Percentiles rank a stretch among this genome's conserved stretches.
These are phyloP conservation scores for Himalopsyche kuldschensis DNA, from an alignment of 2,888 invertebrate genomes.

Conservation along the genomic window DNA sequence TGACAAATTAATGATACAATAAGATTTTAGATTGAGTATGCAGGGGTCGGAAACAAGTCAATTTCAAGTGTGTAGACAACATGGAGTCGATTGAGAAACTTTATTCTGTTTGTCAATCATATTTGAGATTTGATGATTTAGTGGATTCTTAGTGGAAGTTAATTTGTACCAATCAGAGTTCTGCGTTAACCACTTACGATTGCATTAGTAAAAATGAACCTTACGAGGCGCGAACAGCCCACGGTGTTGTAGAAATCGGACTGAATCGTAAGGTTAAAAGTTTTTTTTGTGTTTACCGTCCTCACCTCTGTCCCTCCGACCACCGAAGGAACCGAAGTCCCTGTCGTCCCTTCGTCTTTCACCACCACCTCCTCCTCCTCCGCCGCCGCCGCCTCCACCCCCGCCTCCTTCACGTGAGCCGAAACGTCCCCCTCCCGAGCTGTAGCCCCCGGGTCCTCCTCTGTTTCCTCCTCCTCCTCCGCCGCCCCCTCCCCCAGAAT, in stretches of 20 bases:
- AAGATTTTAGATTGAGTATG: too few species aligned
- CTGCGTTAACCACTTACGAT: too few species aligned
- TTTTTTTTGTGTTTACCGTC: not conserved
- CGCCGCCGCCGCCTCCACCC: constrained; percentile 48
- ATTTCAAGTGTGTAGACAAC: too few species aligned
- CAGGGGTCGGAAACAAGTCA: too few species aligned
- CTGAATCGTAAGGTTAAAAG: not conserved
- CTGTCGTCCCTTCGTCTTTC: constrained; percentile 44
- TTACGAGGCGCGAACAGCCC: not conserved
- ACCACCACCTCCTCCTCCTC: constrained; percentile 41
- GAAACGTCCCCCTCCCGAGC: constrained; percentile 55
- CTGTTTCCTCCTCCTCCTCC: constrained; percentile 47
- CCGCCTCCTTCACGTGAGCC: constrained; percentile 53
- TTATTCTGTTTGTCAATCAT: too few species aligned
- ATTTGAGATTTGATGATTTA: too few species aligned
- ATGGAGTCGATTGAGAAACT: too few species aligned
- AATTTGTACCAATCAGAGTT: too few species aligned
- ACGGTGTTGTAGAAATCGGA: not conserved
- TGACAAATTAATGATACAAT: too few species aligned
- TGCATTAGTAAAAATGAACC: not conserved
- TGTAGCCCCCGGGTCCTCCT: constrained; percentile 58
- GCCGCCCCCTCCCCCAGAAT: constrained; percentile 46
- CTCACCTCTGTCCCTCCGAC: constrained; percentile 41
- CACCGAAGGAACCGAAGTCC: constrained; percentile 43
- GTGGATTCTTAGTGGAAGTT: too few species aligned